Base-by-base conservation (phyloP, 2,888 invertebrate genomes). In the Gandaritis pyraliata region DNA sequence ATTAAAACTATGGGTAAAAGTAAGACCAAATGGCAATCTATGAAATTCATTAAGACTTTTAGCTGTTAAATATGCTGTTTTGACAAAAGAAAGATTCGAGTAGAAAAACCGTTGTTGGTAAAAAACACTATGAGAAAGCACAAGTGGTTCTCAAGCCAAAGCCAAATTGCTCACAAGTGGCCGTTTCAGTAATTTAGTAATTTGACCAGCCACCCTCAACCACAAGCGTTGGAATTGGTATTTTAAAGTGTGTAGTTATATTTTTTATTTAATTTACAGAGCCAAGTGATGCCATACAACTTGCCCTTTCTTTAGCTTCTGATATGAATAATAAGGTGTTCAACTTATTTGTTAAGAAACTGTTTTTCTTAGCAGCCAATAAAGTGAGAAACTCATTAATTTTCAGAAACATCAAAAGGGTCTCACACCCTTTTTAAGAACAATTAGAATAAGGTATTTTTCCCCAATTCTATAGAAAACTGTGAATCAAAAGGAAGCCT, bases 401-500 rank as follows among this genome's bases (percentile, higher is more conserved):
- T 52, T 51, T 1, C 52, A 12, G 47, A 53, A 55, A 56, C 55
- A 52, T 59, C 58, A 51, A 59, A 61, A 54, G 38, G 43, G 2
- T n/a, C 53, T 60, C 16, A 39, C 49, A 29, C 53, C 55, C 58
- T 47, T 57, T 46, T 63, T 16, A 51, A 53, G 38, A 60, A 68
- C 64, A 70, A 66, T 70, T 61, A 63, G 46, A 61, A 63, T 47
- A 63, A 66, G 29, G 52, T 50, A 47, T 50, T 62, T 68, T 67
- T 58, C 61, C 52, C 48, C 59, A 46, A 47, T 58, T 76, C 69
- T 66, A 68, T 72, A 72, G 73, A 78, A 81, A 84, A 77, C 76
- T 78, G 71, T 69, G 67, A 72, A 79, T 78, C 76, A 78, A 82
- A 78, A 81, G 82, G 83, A 85, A 81, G 81, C 84, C 85, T 78